Evolutionary conservation across 2,888 invertebrate species (phyloP), one percentile per base, ranked within the genome.

Genomic region (Synergus itoensis): DNA sequence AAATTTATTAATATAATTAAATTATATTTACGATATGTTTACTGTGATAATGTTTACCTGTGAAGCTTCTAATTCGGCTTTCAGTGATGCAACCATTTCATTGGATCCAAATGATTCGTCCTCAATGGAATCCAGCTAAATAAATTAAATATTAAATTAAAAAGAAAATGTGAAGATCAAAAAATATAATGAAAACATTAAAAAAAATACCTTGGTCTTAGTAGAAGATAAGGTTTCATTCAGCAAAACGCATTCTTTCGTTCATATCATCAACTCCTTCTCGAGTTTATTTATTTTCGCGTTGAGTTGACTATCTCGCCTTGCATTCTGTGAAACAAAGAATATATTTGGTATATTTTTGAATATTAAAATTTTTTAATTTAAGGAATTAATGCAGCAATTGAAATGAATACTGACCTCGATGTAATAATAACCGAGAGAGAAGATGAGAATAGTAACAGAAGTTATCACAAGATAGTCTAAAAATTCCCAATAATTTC

Each of bases 341-440:
- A 80, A 78, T 57, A 11, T 63, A 81, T 65, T 8, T 21, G 53
- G 41, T 12, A 41, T 43, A 41, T 75, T 67, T 63, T 62, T 73
- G 64, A 64, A 65, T 43, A 78, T 73, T 60, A 77, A 43, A 73
- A 21, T 73, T 64, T 75, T 8, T 57, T 45, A 76, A 64, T 14
- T n/a, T 53, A 67, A 43, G 8, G n/a, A 4, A 21, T 16, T 36
- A 8, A 7, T 43, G 14, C 4, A 41, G 18, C n/a, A 77, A 60
- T 57, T 67, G 76, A 57, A 76, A 60, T 78, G 65, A 45, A 45
- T 77, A 83, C 87, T 85, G 86, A 93, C 93, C 91, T 96, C 96
- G 82, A 97, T 95, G 86, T 95, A 95, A 90, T 96, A 96, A 92
- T 96, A 96, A 36, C 96, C 96, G 80, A 97, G 93, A 21, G 95